Base-by-base conservation (phyloP, 2,113 vertebrate species). In the Verasper variegatus region DNA sequence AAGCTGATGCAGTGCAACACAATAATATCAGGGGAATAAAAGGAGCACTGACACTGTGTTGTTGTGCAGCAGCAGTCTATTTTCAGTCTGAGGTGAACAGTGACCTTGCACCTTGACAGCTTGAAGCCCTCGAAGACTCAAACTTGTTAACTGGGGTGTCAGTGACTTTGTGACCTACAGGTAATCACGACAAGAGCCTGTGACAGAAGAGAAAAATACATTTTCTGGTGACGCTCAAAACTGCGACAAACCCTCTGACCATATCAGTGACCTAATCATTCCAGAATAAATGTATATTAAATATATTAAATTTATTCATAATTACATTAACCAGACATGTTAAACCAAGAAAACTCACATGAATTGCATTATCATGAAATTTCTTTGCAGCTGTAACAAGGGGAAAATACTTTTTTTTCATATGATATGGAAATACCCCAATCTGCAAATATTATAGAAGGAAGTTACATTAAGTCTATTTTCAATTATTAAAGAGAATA, bases 71-170 rank as follows among this genome's bases (percentile, higher is more conserved):
- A 51, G 47, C 47, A 42, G 40, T 42, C 40, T 13, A 37, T 10
- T 37, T 37, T 23, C 27, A 49, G 23, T 40, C 27, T 18, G 27
- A 55, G 54, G 59, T 31, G 23, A 62, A 64, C 42, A 55, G 12
- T 47, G 37, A 68, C 57, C 10, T 47, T 54, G 68, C n/a, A 71
- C 51, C 51, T 64, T 42, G 17, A 37, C 59, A 37, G 54, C 65
- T 68, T 51, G 31, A 60, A 0, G 54, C 18, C 9, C 5, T 45
- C 13, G 40, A 66, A 26, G 56, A 81, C 59, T 45, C 24, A 52
- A 47, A 78, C 18, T 76, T 82, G 82, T 66, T 15, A 23, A 23
- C 64, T 75, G 77, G 7, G 59, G 23, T 63, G 37, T 64, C 23
- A 17, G 17, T 56, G 74, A 83, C 59, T 75, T 31, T 56, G 64